These are phyloP conservation scores for Selenia dentaria DNA, from an alignment of 2,888 invertebrate genomes.

Conservation along the genomic window DNA sequence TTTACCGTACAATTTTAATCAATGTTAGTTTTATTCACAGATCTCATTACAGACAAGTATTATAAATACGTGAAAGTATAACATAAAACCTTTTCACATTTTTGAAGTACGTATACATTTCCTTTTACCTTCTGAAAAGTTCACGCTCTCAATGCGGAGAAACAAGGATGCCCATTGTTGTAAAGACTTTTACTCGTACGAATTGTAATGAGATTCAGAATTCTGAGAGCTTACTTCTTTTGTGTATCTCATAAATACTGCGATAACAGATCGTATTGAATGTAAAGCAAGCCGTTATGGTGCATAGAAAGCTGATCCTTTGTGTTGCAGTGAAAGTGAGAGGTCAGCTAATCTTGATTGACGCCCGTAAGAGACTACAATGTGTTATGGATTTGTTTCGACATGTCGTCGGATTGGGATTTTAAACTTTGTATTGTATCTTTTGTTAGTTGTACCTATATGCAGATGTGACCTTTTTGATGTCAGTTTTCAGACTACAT, in stretches of 20 bases:
- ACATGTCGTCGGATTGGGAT: slow-evolving; percentile 6
- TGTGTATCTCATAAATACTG: slow-evolving; percentile 26
- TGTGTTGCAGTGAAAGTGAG: slow-evolving; percentile 68
- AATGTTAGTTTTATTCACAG: no score
- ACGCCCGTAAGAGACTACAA: slow-evolving; percentile 39
- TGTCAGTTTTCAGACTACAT: no score
- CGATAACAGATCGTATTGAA: slow-evolving; percentile 51
- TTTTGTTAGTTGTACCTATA: background rate
- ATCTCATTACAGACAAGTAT: no score
- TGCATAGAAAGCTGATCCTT: slow-evolving; percentile 71
- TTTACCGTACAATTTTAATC: no score
- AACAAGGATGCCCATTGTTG: slow-evolving; percentile 17
- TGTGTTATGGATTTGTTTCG: slow-evolving; percentile 39
- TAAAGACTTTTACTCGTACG: slow-evolving; percentile 18
- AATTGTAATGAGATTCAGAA: slow-evolving; percentile 23
- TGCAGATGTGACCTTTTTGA: no score
- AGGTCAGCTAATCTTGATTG: slow-evolving; percentile 52
- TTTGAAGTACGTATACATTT: no score
- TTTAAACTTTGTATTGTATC: background rate
- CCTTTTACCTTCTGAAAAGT: no score
- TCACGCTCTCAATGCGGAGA: no score
- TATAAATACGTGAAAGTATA: no score
- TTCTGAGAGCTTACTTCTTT: slow-evolving; percentile 18
- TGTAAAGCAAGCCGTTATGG: slow-evolving; percentile 50
- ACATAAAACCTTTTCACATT: no score